These are phyloP conservation scores for Drosophila yakuba DNA, from an alignment of 1,140 invertebrate species.

Conservation along the genomic window DNA sequence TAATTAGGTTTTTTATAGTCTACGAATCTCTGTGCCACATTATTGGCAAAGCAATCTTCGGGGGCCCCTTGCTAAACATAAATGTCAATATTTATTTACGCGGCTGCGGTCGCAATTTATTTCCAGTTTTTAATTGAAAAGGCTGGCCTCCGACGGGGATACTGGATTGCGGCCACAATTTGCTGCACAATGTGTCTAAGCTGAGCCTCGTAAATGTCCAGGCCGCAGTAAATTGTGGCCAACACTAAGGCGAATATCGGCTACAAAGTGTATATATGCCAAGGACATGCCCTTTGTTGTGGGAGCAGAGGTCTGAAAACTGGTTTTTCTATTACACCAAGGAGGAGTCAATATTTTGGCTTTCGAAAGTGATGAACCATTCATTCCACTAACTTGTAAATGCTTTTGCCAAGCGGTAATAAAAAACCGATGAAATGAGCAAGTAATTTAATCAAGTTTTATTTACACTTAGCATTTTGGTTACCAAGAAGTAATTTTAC, in stretches of 20 bases:
- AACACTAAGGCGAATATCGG: slow-evolving; percentile 21
- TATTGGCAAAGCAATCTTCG: slow-evolving; percentile 44
- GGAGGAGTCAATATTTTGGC: background rate
- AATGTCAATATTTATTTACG: slow-evolving; percentile 75
- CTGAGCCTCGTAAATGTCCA: slow-evolving; percentile 66
- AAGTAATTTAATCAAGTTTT: too few relatives aligned
- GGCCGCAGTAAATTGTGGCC: slow-evolving; percentile 51
- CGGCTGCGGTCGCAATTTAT: slow-evolving; percentile 49
- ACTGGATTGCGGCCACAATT: slow-evolving; percentile 43
- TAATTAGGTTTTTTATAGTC: slow-evolving; percentile 74
- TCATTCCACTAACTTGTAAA: background rate
- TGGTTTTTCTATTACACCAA: background rate
- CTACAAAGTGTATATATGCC: slow-evolving; percentile 14
- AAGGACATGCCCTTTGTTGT: slow-evolving; percentile 9
- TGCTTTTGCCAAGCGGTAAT: background rate
- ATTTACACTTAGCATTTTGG: background rate
- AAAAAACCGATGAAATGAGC: too few relatives aligned
- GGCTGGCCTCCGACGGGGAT: slow-evolving; percentile 29
- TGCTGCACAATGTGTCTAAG: slow-evolving; percentile 60
- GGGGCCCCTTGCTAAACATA: slow-evolving; percentile 51
- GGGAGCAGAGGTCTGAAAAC: background rate
- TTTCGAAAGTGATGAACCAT: background rate
- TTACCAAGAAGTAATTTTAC: background rate
- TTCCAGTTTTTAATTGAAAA: slow-evolving; percentile 66
- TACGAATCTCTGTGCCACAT: slow-evolving; percentile 43